Evolutionary conservation across 1,140 invertebrate species (phyloP), one percentile per base, ranked within the genome.

Genomic region (Drosophila orena): DNA sequence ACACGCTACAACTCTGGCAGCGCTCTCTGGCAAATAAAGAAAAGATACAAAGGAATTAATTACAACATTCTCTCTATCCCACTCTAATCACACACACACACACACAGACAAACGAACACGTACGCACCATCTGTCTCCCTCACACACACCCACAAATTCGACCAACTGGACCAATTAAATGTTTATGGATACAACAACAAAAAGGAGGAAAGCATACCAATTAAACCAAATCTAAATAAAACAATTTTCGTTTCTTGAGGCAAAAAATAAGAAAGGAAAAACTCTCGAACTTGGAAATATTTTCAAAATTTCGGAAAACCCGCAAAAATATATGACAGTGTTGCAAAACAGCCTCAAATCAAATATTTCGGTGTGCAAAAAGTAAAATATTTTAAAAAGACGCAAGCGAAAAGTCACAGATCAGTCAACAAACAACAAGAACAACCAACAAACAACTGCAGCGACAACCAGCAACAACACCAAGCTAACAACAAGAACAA

Each of bases 1-100:
- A 90, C 80, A 85, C 86, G 86, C 85, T 84, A 80, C 79, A 90
- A 89, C 73, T 89, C 80, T 80, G 85, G 85, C 85, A 89, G 84
- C 77, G 85, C 80, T 84, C 84, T 89, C 73, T 90, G 83, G 83
- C 84, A 76, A 86, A 72, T 71, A 62, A 37, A 49, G 44, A 69
- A 77, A 70, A 30, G 46, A 54, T 15, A 55, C 40, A 4, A 35
- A 20, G 15, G 42, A 44, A 44, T 20, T 17, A 52, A 53, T 34
- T 15, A 37, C 50, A 71, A 59, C 46, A 59, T 60, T 57, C 56
- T 47, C 47, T 68, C 54, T 47, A 44, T 27, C 40, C 52, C 70
- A 14, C 77, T 56, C 46, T 73, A 35, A 59, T 53, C 55, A 53
- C 55, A 57, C 58, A 57, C 57, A 60, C 50, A 71, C 43, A 64